These are phyloP conservation scores for Atrina japonica DNA, from an alignment of 2,888 invertebrate genomes.

Conservation along the genomic window DNA sequence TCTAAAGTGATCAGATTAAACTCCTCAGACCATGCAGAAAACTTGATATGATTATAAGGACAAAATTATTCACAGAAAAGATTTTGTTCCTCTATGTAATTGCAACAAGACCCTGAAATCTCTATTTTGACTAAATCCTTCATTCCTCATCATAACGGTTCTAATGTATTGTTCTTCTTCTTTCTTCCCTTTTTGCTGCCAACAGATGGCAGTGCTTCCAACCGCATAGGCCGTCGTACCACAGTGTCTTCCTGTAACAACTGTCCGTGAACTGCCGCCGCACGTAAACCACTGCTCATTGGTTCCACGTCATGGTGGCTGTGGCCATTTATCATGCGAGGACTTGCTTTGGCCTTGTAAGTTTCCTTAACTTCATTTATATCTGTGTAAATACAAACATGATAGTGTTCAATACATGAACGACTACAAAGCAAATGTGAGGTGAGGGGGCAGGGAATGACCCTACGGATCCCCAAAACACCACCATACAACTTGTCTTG, in stretches of 20 bases:
- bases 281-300: slow-evolving; percentile 72
- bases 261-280: slow-evolving; percentile 77
- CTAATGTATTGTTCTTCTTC: slow-evolving; percentile 57
- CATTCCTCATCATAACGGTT: slow-evolving; percentile 34
- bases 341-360: slow-evolving; percentile 36
- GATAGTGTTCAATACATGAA: slow-evolving; percentile 3
- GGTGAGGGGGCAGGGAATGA: too few relatives aligned
- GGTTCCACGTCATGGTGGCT: slow-evolving; percentile 68
- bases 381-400: too few relatives aligned
- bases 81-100: too few relatives aligned
- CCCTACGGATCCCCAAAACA: too few relatives aligned
- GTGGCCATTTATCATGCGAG: slow-evolving; percentile 44
- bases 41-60: too few relatives aligned
- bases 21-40: too few relatives aligned
- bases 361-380: slow-evolving; percentile 66
- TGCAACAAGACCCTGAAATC: too few relatives aligned
- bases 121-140: too few relatives aligned
- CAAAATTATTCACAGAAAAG: too few relatives aligned
- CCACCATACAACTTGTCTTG: too few relatives aligned
- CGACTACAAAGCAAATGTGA: too few relatives aligned
- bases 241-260: slow-evolving; percentile 69
- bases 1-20: too few relatives aligned
- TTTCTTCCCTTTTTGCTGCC: slow-evolving; percentile 63
- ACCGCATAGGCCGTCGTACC: slow-evolving; percentile 79
- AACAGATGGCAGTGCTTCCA: slow-evolving; percentile 81